Conservation (phyloP, 2,888 invertebrate species). For the Tenthredo scrophulariae region DNA sequence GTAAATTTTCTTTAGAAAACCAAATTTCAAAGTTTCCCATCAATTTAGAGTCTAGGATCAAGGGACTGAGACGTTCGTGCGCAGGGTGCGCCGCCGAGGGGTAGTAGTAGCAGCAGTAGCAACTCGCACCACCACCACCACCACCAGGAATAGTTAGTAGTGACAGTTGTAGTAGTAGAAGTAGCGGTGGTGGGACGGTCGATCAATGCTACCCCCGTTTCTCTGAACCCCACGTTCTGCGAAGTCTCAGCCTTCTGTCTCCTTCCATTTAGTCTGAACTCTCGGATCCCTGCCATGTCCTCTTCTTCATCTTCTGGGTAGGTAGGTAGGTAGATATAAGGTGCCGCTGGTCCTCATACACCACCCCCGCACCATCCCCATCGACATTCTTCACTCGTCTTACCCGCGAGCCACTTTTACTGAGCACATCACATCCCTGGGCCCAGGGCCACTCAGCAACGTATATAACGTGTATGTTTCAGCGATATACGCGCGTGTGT, state of each 20-base stretch:
- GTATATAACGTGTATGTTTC: too few relatives aligned
- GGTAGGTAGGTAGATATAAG: not conserved
- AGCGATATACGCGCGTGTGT: not conserved
- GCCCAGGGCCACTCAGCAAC: slow-evolving; percentile 22
- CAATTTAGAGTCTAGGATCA: not conserved
- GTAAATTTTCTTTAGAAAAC: not conserved
- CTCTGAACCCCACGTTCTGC: not conserved
- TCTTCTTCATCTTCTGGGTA: not conserved
- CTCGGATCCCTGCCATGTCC: slow-evolving; percentile 20
- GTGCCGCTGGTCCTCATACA: not conserved
- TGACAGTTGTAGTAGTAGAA: slow-evolving; percentile 16
- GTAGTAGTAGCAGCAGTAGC: not conserved
- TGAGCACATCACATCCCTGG: slow-evolving; percentile 11
- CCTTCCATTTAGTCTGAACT: slow-evolving; percentile 43
- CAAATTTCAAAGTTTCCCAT: not conserved
- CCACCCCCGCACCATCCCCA: not conserved
- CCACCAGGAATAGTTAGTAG: slow-evolving; percentile 12
- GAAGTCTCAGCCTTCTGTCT: slow-evolving; percentile 35
- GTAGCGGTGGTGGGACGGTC: slow-evolving; percentile 33
- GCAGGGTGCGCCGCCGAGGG: not conserved
- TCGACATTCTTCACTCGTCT: slow-evolving; percentile 22
- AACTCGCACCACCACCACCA: not conserved
- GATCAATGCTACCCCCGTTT: slow-evolving; percentile 44
- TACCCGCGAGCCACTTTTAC: slow-evolving; percentile 34
- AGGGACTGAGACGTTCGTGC: not conserved